A percentile compares a stretch with the other conserved stretches of the same genome.
phyloP scores from a whole-genome alignment of 2,888 invertebrate species.

The Tetropium fuscum region DNA sequence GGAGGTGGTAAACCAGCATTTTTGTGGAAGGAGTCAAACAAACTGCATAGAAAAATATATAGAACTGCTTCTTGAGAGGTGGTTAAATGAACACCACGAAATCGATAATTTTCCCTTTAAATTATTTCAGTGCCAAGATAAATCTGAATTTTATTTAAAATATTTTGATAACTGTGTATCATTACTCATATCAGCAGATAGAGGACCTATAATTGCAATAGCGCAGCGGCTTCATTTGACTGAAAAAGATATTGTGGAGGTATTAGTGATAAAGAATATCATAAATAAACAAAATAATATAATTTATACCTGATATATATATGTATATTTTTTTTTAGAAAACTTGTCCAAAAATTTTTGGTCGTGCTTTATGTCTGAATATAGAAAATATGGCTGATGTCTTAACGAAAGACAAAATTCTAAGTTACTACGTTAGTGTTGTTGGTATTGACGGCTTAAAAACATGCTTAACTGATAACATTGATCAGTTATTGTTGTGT shows the following conservation, averaged over 20 bases:
- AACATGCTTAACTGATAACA: constrained; percentile 39
- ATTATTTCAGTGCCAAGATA: constrained; percentile 58
- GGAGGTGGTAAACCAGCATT: constrained; percentile 47
- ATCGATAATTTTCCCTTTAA: constrained; percentile 61
- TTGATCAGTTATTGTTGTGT: constrained; percentile 57
- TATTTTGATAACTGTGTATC: constrained; percentile 64
- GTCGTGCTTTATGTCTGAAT: constrained; percentile 47
- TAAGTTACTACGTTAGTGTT: constrained; percentile 54
- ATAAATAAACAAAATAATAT: too few relatives aligned
- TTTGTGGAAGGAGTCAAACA: constrained; percentile 53
- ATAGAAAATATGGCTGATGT: constrained; percentile 54
- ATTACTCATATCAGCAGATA: constrained; percentile 61
- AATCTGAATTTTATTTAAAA: constrained; percentile 63
- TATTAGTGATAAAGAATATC: constrained; percentile 19
- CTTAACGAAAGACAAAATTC: constrained; percentile 47
- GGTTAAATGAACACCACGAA: constrained; percentile 50
- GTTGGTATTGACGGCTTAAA: constrained; percentile 48
- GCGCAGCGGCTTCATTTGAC: constrained; percentile 36
- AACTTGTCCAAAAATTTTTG: constrained; percentile 48
- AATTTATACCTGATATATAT: constrained; percentile 12
- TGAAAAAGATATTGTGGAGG: constrained; percentile 45
- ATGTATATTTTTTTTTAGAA: constrained; percentile 48
- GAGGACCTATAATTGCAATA: constrained; percentile 44
- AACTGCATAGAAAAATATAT: constrained; percentile 66
- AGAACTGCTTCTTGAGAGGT: constrained; percentile 66